A percentile compares a stretch with the other conserved stretches of the same genome.
phyloP scores from a whole-genome alignment of 2,113 vertebrate genomes.

The Balaenoptera acutorostrata region DNA sequence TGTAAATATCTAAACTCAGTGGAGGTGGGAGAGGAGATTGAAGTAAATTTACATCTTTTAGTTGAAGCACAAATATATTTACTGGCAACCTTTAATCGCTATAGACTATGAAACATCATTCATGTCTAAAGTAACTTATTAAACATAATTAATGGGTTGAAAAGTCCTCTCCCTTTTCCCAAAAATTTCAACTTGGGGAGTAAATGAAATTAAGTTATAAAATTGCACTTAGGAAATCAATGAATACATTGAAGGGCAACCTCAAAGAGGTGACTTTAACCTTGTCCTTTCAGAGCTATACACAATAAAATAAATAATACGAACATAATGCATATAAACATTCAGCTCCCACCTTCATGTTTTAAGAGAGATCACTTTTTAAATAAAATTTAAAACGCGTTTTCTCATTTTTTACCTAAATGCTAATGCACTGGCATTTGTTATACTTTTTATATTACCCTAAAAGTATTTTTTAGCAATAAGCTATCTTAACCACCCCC shows the following conservation, averaged over 20 bases:
- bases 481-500: background rate
- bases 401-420: background rate
- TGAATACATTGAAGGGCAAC: background rate
- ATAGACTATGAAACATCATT: conserved; percentile 36
- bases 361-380: background rate
- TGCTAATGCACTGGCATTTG: background rate
- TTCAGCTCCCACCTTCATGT: background rate
- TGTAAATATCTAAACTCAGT: conserved; percentile 38
- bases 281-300: background rate
- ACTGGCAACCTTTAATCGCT: conserved; percentile 55
- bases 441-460: background rate
- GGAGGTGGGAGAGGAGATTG: background rate
- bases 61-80: conserved; percentile 49
- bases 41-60: conserved; percentile 58
- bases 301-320: conserved; percentile 18
- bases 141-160: conserved; percentile 54
- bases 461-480: background rate
- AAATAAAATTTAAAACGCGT: background rate
- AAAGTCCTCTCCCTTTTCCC: background rate
- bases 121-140: conserved; percentile 44
- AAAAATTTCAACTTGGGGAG: conserved; percentile 37
- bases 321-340: background rate
- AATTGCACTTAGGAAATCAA: conserved; percentile 57
- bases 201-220: conserved; percentile 43
- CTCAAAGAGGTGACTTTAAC: conserved; percentile 2